Conservation (phyloP, 2,113 vertebrate genomes). For the Otolemur garnettii region DNA sequence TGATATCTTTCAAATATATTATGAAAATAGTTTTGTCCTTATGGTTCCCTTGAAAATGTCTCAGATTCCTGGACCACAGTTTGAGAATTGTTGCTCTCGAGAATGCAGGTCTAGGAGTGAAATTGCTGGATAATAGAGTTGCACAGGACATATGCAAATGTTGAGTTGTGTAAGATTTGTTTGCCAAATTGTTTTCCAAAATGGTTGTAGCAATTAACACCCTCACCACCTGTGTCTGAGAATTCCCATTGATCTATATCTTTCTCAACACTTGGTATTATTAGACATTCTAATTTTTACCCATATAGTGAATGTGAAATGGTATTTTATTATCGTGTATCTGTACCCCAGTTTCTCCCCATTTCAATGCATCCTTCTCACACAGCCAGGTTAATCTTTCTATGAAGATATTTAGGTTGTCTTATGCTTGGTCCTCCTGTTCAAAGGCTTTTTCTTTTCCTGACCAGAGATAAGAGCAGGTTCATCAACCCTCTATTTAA, state of each 20-base stretch:
- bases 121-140: not conserved
- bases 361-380: not conserved
- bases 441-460: not conserved
- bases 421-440: not conserved
- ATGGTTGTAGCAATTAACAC: not conserved
- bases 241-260: not conserved
- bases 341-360: not conserved
- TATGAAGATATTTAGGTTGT: not conserved
- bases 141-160: not conserved
- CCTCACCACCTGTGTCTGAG: not conserved
- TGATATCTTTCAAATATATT: not conserved
- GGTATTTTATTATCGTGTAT: not conserved
- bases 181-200: not conserved
- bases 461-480: not conserved
- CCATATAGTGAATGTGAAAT: not conserved
- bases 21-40: not conserved
- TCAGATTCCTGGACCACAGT: not conserved
- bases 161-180: not conserved
- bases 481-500: not conserved
- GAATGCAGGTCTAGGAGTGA: not conserved
- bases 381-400: not conserved
- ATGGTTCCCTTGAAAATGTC: not conserved
- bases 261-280: not conserved
- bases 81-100: not conserved
- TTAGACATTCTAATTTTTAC: not conserved